Base-by-base conservation (phyloP, 2,888 invertebrate genomes). In the Ichneumoninae sp. region DNA sequence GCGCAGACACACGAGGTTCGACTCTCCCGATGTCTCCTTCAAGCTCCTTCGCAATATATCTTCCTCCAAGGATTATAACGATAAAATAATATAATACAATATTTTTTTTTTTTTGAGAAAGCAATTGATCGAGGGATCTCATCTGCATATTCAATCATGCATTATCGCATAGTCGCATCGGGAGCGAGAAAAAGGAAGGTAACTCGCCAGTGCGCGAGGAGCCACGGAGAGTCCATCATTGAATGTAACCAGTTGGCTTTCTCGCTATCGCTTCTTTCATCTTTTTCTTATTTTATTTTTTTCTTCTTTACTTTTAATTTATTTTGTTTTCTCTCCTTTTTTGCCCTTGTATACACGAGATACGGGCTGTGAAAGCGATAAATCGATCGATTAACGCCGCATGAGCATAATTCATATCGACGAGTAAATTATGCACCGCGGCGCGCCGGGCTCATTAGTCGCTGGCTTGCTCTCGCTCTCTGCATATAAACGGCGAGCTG, bases 341-440 rank as follows among this genome's bases (percentile, higher is more conserved):
- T 30, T 22, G 54, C 76, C 33, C 68, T 65, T 83, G 52, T 76
- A 57, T 26, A 52, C 68, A 65, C 52, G 71, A 66, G 68, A 66
- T 30, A 33, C 47, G 52, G 44, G 70, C 54, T 22, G 71, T 71
- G 80, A 79, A 52, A 79, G 69, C 86, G 86, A 88, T 89, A 88
- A 90, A 90, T 89, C 87, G 87, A 82, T 87, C 88, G 87, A 89
- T 90, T 88, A 88, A 87, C 85, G 83, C 77, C 76, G 70, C 78
- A 47, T 81, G 87, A 88, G 86, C 86, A 86, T 89, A 89, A 90
- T 90, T 90, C 90, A 89, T 89, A 89, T 84, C 83, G 87, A 89
- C 87, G 81, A 85, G 83, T 81, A 85, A 87, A 87, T 89, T 86
- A 87, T 81, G 84, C 80, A 54, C 79, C 69, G 66, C 62, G 54